A percentile compares a stretch with the other conserved stretches of the same genome.
Evolutionary conservation across 2,888 invertebrate species (phyloP).

Genomic region (Morpho achilles): DNA sequence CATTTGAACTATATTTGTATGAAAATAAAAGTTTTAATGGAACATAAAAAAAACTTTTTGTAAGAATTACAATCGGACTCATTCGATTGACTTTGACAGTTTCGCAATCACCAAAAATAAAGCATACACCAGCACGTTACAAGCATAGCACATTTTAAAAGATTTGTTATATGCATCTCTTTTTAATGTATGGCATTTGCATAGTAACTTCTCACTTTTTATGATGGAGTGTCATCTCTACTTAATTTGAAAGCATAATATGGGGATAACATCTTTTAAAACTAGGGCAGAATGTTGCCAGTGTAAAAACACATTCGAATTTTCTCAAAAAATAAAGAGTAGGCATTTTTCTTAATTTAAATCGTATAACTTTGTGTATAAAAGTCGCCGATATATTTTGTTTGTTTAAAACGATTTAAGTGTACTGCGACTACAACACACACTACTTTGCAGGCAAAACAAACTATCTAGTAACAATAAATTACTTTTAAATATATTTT

Average conservation of each 20-base stretch:
- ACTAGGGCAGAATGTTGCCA: conserved; percentile 2
- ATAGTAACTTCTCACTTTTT: background rate
- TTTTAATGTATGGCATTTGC: conserved; percentile 1
- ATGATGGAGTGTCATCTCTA: background rate
- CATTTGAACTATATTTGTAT: background rate
- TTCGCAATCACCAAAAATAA: conserved; percentile 75
- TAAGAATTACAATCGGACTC: conserved; percentile 25
- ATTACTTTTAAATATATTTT: too few species aligned
- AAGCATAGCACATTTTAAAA: background rate
- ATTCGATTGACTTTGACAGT: conserved; percentile 55
- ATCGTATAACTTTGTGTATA: too few species aligned
- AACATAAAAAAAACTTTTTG: conserved; percentile 20
- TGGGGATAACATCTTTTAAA: background rate
- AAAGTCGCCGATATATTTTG: too few species aligned
- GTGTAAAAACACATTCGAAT: background rate
- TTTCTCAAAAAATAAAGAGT: too few species aligned
- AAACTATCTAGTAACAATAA: too few species aligned
- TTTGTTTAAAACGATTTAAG: too few species aligned
- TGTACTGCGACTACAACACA: too few species aligned
- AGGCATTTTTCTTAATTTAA: too few species aligned
- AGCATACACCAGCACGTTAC: conserved; percentile 10
- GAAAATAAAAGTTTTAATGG: conserved; percentile 15
- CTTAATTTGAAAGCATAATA: conserved; percentile 7
- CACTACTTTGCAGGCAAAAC: too few species aligned
- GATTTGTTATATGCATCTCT: conserved; percentile 2